A percentile compares a stretch with the other conserved stretches of the same genome.
phyloP scores from a whole-genome alignment of 2,113 vertebrate species.

The Apaloderma vittatum region DNA sequence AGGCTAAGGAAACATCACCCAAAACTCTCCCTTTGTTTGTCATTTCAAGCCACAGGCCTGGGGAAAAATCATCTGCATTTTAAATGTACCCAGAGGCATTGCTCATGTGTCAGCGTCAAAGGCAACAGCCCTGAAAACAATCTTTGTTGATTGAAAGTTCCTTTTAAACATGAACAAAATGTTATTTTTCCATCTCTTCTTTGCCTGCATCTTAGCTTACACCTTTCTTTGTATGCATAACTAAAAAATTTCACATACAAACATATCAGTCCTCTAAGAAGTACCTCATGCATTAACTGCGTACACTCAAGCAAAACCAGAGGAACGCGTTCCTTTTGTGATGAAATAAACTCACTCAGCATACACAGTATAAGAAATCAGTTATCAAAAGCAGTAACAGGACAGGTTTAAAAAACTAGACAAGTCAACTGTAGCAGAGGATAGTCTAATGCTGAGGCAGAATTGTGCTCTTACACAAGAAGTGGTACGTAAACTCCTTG shows the following conservation, averaged over 20 bases:
- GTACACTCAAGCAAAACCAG: not conserved
- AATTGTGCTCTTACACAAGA: not conserved
- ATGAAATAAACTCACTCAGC: not conserved
- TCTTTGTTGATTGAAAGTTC: not conserved
- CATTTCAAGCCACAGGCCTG: slow-evolving; percentile 31
- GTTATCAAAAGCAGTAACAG: not conserved
- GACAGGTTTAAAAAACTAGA: not conserved
- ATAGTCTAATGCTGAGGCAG: not conserved
- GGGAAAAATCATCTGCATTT: slow-evolving; percentile 42
- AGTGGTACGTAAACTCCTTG: not conserved
- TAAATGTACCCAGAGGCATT: not conserved
- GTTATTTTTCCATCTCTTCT: not conserved
- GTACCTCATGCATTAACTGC: not conserved
- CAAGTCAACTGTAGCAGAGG: not conserved
- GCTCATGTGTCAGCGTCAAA: slow-evolving; percentile 21
- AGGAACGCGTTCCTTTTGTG: not conserved
- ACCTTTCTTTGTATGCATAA: not conserved
- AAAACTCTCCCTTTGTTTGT: slow-evolving; percentile 61
- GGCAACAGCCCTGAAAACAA: slow-evolving; percentile 28
- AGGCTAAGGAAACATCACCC: slow-evolving; percentile 40
- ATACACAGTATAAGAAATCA: not conserved
- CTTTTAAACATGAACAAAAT: slow-evolving; percentile 9
- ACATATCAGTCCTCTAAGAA: not conserved
- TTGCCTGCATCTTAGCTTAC: not conserved
- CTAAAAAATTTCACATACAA: not conserved